Percentiles rank a stretch among this genome's conserved stretches.
These are phyloP conservation scores for Pluvialis apricaria DNA, from an alignment of 2,113 vertebrate genomes.

Conservation along the genomic window DNA sequence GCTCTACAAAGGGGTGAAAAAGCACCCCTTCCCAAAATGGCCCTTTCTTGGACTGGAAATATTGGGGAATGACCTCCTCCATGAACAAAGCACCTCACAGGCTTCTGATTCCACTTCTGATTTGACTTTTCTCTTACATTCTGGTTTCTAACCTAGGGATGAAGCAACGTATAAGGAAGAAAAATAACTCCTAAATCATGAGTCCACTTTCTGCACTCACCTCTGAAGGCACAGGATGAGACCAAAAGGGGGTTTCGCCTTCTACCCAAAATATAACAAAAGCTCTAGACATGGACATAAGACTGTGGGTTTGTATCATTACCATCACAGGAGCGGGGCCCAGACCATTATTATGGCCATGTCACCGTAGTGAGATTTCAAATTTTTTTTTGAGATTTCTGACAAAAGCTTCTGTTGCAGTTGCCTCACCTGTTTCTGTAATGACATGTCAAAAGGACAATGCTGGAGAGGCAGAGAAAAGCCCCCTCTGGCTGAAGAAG, in stretches of 20 bases:
- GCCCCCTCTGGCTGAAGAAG: not conserved
- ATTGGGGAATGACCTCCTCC: not conserved
- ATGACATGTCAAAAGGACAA: not conserved
- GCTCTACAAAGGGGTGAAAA: not conserved
- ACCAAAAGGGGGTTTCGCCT: not conserved
- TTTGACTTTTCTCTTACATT: not conserved
- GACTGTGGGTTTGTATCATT: not conserved
- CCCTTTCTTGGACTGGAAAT: not conserved
- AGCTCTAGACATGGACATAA: not conserved
- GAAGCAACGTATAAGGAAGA: not conserved
- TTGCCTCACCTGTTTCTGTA: not conserved
- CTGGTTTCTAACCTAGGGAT: not conserved
- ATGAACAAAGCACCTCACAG: not conserved
- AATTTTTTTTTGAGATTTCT: not conserved
- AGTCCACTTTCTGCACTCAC: not conserved
- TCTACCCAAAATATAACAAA: not conserved
- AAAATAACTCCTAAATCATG: not conserved
- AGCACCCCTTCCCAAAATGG: not conserved
- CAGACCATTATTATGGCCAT: not conserved
- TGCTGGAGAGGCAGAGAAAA: not conserved
- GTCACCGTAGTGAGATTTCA: not conserved
- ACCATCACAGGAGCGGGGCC: not conserved
- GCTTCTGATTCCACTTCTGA: not conserved
- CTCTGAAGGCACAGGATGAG: not conserved
- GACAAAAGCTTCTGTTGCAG: not conserved